Evolutionary conservation across 2,797 vertebrate genomes (phyloP).

Genomic region (Octomys mimax): DNA sequence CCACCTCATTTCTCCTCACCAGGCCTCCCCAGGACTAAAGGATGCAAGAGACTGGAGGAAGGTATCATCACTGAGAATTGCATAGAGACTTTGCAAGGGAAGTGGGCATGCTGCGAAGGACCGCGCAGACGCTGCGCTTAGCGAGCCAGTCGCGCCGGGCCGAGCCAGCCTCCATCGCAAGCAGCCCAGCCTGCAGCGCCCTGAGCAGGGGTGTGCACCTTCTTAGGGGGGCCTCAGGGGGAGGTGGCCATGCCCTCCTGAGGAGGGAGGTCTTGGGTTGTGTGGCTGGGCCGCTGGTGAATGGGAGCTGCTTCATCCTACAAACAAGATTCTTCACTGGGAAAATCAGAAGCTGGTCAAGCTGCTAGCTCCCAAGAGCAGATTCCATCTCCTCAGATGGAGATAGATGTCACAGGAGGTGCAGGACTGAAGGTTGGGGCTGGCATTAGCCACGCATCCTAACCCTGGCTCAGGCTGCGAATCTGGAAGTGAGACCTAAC

Average conservation of each 20-base stretch:
- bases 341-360: conserved; percentile 78
- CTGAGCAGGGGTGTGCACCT: fast-evolving
- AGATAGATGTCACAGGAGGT: background rate
- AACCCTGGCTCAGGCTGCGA: background rate
- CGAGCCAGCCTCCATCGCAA: background rate
- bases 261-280: background rate
- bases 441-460: background rate
- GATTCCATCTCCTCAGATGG: background rate
- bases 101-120: background rate
- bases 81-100: background rate
- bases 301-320: conserved; percentile 68
- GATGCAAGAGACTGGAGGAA: background rate
- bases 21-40: background rate
- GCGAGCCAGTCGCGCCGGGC: background rate
- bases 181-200: fast-evolving
- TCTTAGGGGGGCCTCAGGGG: background rate
- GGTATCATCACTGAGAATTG: background rate
- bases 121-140: background rate
- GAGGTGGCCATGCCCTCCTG: fast-evolving
- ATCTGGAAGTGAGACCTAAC: background rate
- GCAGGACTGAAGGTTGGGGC: fast-evolving
- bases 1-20: background rate
- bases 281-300: conserved; percentile 59
- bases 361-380: conserved; percentile 72
- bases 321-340: conserved; percentile 79